Evolutionary conservation across 2,888 invertebrate species (phyloP), one percentile per base, ranked within the genome.

Genomic region (Tuta absoluta): DNA sequence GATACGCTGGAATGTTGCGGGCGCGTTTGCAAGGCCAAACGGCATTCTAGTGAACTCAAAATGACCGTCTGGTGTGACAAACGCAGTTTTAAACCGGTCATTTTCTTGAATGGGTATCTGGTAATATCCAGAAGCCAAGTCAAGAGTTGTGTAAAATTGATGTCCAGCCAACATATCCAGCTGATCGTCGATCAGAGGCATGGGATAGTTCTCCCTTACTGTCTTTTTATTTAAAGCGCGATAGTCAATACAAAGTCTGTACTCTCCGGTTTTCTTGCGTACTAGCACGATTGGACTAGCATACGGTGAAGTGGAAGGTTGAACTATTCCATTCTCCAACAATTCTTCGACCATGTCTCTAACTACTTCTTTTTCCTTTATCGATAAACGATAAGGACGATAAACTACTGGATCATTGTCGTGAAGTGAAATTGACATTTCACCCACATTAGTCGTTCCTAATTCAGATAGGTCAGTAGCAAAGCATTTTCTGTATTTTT

Each of bases 401-500:
- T 21, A 48, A 17, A 48, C 48, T 1, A 48, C 48, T 8, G 48
- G 48, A 12, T 48, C 48, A 5, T n/a, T 19, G 8, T 48, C 17
- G 1, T 48, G 17, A 2, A 48, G 48, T 48, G 7, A 8, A 17
- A 48, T 48, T 1, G 7, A n/a, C 48, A 48, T 48, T 48, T 48
- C n/a, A 48, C 62, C 11, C 21, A 66, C n/a, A 33, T 64, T 17
- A 23, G 67, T 67, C 0, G 45, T 48, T 8, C 69, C 69, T 28
- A 69, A 48, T 10, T 63, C 59, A 17, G 8, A n/a, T 21, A 67
- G 24, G 41, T 67, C 53, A 7, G 62, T 45, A 21, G 70, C 66
- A 14, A 48, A 48, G n/a, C 19, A 48, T 48, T 48, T 5, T 8
- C 19, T 14, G 7, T 48, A 48, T 48, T n/a, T 17, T 12, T 48